Base-by-base conservation (phyloP, 2,888 invertebrate species). In the Macrophya alboannulata region DNA sequence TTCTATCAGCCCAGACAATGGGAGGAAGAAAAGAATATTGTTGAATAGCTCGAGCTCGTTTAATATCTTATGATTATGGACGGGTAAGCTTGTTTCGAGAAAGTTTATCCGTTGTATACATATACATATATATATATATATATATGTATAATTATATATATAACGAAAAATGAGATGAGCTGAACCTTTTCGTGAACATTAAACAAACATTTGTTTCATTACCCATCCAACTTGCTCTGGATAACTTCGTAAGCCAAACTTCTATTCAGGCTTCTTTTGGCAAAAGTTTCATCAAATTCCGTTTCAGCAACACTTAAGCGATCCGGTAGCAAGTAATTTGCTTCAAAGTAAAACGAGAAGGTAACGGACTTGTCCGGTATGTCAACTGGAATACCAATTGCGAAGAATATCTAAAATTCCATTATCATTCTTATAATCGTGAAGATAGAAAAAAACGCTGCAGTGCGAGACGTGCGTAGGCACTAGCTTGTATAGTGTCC, bases 341-440 rank as follows among this genome's bases (percentile, higher is more conserved):
- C 95, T 90, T 97, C 97, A 90, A 97, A 96, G 94, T 97, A 97
- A 90, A 96, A 96, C 0, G 97, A 96, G 74, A 97, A 94, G 89
- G 96, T 96, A 0, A 97, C 95, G 90, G 96, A 96, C 88, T 96
- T 95, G 88, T 96, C 95, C 0, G 96, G 96, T 4, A 96, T 93
- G 89, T 97, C 96, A 17, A 97, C 90, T 0, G 97, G 97, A 71
- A 97, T 95, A 0, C 96, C 96, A 87, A 97, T 94, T 0, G 97
- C 97, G 40, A 97, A 92, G 90, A 97, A 95, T 62, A 96, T 94
- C 97, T 97, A 93, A 37, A 94, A 83, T 83, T 83, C 71, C 48
- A 71, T 83, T 83, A 68, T 48, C 31, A 55, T 83, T 83, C n/a
- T 83, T 37, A 31, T 65, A 45, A 71, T 65, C 31, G 48, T 62